Conservation (phyloP, 1,140 invertebrate genomes). For the Charaxes varanes region DNA sequence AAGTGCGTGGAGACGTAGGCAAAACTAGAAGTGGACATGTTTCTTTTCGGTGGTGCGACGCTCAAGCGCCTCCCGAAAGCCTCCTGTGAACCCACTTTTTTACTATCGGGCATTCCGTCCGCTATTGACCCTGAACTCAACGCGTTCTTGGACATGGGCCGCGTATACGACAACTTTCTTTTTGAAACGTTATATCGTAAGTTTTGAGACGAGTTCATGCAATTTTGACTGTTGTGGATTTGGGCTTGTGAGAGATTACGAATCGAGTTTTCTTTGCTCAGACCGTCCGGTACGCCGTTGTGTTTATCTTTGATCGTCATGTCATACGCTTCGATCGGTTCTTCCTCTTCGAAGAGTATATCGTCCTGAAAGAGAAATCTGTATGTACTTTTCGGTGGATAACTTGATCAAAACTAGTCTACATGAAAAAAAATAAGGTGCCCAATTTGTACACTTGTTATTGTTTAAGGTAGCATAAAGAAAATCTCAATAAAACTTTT, state of each 20-base stretch:
- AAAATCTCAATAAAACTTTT: no score
- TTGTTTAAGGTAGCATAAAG: no score
- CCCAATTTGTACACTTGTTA: no score
- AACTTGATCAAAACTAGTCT: background rate
- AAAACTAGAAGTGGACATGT: constrained; percentile 85
- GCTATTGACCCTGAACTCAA: constrained; percentile 49
- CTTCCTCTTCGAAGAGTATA: constrained; percentile 72
- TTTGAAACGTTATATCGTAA: constrained; percentile 45
- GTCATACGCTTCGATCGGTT: constrained; percentile 58
- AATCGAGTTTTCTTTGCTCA: constrained; percentile 27
- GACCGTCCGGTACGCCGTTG: constrained; percentile 26
- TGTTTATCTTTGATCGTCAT: constrained; percentile 30
- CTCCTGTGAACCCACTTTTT: constrained; percentile 45
- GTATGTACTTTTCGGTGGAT: background rate
- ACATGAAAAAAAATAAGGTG: background rate
- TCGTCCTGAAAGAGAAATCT: constrained; percentile 49
- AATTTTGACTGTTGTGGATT: constrained; percentile 37
- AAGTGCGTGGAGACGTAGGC: constrained; percentile 88
- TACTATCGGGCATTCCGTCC: constrained; percentile 30
- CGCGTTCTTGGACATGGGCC: constrained; percentile 41
- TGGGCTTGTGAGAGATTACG: constrained; percentile 28
- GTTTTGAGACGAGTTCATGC: constrained; percentile 35
- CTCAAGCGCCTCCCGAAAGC: constrained; percentile 44
- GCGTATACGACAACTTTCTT: constrained; percentile 47
- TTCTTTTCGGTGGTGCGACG: constrained; percentile 73